Conservation (phyloP, 1,140 invertebrate genomes). For the Meloidogyne exigua region DNA sequence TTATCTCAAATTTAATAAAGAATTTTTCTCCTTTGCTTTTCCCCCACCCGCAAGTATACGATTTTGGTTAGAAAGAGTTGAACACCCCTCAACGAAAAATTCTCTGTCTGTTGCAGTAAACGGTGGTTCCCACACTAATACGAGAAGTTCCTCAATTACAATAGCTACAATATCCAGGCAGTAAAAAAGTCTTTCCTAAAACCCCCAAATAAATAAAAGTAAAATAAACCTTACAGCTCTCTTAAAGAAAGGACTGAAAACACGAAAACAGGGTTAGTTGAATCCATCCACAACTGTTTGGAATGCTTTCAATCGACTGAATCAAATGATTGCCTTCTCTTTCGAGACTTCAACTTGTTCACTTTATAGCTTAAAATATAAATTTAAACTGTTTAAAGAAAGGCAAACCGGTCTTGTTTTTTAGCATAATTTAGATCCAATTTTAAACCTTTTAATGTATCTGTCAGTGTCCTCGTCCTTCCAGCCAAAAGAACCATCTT, state of each 20-base stretch:
- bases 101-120: too few relatives aligned
- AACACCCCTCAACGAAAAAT: too few relatives aligned
- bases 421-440: slow-evolving; percentile 52
- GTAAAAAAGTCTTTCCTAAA: too few relatives aligned
- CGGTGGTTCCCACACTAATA: too few relatives aligned
- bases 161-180: too few relatives aligned
- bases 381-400: not conserved
- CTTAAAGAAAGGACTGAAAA: slow-evolving; percentile 80
- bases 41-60: too few relatives aligned
- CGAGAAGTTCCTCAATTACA: too few relatives aligned
- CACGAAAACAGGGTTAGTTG: slow-evolving; percentile 77
- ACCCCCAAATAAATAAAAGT: not conserved
- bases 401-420: slow-evolving; percentile 52
- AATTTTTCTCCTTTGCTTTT: too few relatives aligned
- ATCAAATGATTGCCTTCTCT: slow-evolving; percentile 82
- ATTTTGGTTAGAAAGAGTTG: too few relatives aligned
- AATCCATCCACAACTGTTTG: slow-evolving; percentile 69
- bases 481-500: slow-evolving; percentile 33
- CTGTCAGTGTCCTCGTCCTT: slow-evolving; percentile 43
- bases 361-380: slow-evolving; percentile 49
- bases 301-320: slow-evolving; percentile 87
- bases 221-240: slow-evolving; percentile 71
- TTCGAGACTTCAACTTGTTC: slow-evolving; percentile 79
- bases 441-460: slow-evolving; percentile 42
- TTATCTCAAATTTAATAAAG: too few relatives aligned